Evolutionary conservation across 2,113 vertebrate genomes (phyloP), one percentile per base, ranked within the genome.

Genomic region (Grammomys dolichurus): DNA sequence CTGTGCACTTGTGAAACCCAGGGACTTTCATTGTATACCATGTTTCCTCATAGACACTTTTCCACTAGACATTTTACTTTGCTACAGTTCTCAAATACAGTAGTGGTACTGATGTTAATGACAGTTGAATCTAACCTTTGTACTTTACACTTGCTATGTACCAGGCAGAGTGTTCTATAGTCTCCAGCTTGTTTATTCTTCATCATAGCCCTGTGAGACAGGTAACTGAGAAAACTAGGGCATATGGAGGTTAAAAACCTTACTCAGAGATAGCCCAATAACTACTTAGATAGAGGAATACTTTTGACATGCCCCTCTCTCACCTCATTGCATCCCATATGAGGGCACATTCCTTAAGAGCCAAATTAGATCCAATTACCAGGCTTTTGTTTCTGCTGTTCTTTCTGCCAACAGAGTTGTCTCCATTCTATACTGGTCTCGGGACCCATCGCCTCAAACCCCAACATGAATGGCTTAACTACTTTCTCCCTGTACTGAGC

Each of bases 181-280:
- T 93, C 60, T 63, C n/a, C 70, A 95, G 72, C 77, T 82, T 65
- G 40, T 69, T 93, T 93, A 85, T 70, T 97, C 33, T n/a, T 95
- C 78, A 87, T 60, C 75, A 92, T n/a, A 87, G 40, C 12, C 56
- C 40, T 56, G 11, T 89, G 85, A 84, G 54, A 31, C 58, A 95
- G 63, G n/a, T 85, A n/a, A 43, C 22, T 89, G 14, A 93, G 73
- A 75, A 84, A 94, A 84, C 19, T 67, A 84, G 7, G 26, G 24
- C 76, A 88, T 73, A 75, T 51, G 78, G 48, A 84, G 43, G 48
- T 87, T 89, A 94, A 72, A 93, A 54, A 67, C 48, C 40, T 91
- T 89, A 67, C 76, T 88, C 65, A 90, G 19, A 95, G 46, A 81
- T 87, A 46, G 20, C 3, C 73, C 70, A 36, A 43, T 72, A 90